Conservation (phyloP, 2,888 invertebrate genomes). For the Azorinus chamasolen region DNA sequence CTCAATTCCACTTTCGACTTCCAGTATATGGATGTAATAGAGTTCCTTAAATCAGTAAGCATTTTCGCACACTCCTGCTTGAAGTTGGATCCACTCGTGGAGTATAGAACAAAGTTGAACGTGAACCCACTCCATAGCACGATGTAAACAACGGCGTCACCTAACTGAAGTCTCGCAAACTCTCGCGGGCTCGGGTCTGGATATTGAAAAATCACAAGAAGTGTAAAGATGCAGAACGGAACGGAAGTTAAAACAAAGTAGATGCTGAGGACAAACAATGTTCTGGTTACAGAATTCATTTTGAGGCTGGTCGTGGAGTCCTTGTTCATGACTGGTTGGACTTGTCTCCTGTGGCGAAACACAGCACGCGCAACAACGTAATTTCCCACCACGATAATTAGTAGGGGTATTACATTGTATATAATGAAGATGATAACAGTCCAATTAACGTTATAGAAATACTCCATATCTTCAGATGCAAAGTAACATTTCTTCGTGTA, state of each 20-base stretch:
- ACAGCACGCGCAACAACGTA: background rate
- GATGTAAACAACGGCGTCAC: conserved; percentile 8
- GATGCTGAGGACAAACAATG: conserved; percentile 4
- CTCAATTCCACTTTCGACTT: too few relatives aligned
- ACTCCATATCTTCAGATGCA: background rate
- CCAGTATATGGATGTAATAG: too few relatives aligned
- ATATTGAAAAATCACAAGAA: background rate
- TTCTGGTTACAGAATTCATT: background rate
- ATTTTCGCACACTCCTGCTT: conserved; percentile 20
- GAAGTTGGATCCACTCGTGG: conserved; percentile 25
- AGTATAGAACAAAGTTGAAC: conserved; percentile 36
- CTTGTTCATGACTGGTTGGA: background rate
- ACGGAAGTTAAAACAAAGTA: conserved; percentile 1
- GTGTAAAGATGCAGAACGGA: conserved; percentile 9
- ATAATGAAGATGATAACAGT: background rate
- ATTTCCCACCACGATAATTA: conserved; percentile 9
- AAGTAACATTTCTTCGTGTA: background rate
- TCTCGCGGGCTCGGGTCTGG: background rate
- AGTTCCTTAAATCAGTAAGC: too few relatives aligned
- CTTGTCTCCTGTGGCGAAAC: background rate
- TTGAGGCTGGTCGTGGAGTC: background rate
- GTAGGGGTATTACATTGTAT: background rate
- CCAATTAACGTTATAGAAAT: conserved; percentile 1
- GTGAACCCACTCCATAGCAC: conserved; percentile 24
- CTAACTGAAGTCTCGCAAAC: conserved; percentile 13